Percentiles rank a stretch among this genome's conserved stretches.
Conservation (phyloP, 1,140 invertebrate species). For the Sipha flava region DNA sequence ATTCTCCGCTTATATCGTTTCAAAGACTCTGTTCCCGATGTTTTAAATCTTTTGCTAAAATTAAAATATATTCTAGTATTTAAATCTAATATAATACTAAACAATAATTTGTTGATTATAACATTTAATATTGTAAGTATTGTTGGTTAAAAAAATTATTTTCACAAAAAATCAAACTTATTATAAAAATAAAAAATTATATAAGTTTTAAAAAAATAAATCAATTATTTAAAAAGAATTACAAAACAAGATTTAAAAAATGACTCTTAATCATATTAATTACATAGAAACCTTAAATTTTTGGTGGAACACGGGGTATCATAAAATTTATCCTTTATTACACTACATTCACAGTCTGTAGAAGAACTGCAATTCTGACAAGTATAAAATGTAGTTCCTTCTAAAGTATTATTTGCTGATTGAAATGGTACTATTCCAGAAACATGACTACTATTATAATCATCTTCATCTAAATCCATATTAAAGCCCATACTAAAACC, state of each 20-base stretch:
- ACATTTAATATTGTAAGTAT: no score
- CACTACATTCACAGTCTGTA: neutral
- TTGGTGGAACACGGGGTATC: slow-evolving; percentile 15
- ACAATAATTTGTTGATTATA: no score
- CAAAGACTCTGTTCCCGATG: neutral
- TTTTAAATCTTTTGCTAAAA: slow-evolving; percentile 21
- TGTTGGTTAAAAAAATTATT: no score
- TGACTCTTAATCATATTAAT: no score
- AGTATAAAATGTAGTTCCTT: slow-evolving; percentile 21
- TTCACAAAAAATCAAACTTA: no score
- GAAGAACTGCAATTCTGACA: slow-evolving; percentile 11
- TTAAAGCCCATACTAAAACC: neutral
- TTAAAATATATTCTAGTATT: no score
- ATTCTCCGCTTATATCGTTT: slow-evolving; percentile 4
- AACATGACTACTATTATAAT: slow-evolving; percentile 38
- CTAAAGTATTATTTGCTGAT: slow-evolving; percentile 26
- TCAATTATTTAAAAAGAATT: no score
- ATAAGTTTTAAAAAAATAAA: no score
- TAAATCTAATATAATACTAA: no score
- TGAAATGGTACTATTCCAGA: slow-evolving; percentile 47
- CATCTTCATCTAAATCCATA: slow-evolving; percentile 28
- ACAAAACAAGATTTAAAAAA: no score
- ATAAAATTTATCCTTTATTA: neutral
- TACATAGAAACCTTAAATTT: slow-evolving; percentile 24
- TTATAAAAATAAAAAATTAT: no score